A percentile compares a stretch with the other conserved stretches of the same genome.
Conservation (phyloP, 2,113 vertebrate species). For the Perca schrenkii region DNA sequence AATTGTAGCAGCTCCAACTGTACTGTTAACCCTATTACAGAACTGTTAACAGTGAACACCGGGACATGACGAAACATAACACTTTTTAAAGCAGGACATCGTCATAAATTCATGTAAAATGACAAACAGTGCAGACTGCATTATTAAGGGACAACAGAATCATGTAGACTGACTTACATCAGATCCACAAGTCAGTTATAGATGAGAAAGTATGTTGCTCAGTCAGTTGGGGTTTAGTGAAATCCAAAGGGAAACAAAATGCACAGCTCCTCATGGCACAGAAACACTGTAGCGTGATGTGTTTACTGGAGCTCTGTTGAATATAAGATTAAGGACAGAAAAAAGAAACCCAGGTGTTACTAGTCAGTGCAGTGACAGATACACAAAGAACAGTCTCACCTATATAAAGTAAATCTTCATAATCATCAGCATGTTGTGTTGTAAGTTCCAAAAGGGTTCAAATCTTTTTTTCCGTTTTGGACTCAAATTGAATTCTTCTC, state of each 20-base stretch:
- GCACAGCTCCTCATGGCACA: background rate
- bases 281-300: background rate
- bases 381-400: background rate
- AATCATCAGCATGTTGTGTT: background rate
- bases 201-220: conserved; percentile 5
- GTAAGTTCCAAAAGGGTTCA: background rate
- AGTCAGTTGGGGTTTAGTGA: background rate
- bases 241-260: background rate
- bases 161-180: conserved; percentile 7
- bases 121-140: background rate
- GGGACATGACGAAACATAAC: background rate
- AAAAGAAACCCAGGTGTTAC: background rate
- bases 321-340: background rate
- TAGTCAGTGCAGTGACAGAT: conserved; percentile 6
- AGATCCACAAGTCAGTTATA: background rate
- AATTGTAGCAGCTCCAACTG: background rate
- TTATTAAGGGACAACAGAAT: background rate
- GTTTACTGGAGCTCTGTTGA: background rate
- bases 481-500: background rate
- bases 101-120: background rate
- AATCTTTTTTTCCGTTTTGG: background rate
- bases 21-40: background rate
- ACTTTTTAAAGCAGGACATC: background rate
- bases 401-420: background rate
- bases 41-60: background rate